Conservation (phyloP, 2,888 invertebrate species). For the Acanthosepion esculentum region DNA sequence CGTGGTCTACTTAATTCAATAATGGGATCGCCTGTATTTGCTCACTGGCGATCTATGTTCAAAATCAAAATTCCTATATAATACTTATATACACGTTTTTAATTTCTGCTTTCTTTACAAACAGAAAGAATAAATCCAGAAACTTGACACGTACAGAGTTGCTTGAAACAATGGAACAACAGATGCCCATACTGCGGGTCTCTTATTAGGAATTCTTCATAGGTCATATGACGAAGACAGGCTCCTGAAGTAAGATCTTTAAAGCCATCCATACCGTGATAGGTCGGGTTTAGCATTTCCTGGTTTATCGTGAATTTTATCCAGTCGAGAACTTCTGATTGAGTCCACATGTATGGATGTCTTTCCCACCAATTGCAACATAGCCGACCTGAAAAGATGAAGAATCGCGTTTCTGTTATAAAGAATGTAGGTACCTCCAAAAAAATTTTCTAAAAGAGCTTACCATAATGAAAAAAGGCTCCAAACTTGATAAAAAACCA, state of each 20-base stretch:
- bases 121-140: no score
- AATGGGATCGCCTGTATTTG: no score
- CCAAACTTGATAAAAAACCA: no score
- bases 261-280: background rate
- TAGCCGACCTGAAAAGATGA: background rate
- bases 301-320: background rate
- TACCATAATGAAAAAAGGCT: no score
- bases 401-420: background rate
- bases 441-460: no score
- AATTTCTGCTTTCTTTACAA: no score
- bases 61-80: no score
- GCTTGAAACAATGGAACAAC: background rate
- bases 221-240: background rate
- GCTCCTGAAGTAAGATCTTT: background rate
- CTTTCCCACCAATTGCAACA: background rate
- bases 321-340: background rate
- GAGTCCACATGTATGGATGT: background rate
- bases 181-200: background rate
- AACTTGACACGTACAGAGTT: background rate
- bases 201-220: background rate
- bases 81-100: no score
- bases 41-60: no score
- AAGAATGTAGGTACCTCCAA: no score
- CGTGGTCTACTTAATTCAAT: no score
- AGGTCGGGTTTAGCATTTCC: background rate